Conservation (phyloP, 2,113 vertebrate species). For the Ptyas mucosa region DNA sequence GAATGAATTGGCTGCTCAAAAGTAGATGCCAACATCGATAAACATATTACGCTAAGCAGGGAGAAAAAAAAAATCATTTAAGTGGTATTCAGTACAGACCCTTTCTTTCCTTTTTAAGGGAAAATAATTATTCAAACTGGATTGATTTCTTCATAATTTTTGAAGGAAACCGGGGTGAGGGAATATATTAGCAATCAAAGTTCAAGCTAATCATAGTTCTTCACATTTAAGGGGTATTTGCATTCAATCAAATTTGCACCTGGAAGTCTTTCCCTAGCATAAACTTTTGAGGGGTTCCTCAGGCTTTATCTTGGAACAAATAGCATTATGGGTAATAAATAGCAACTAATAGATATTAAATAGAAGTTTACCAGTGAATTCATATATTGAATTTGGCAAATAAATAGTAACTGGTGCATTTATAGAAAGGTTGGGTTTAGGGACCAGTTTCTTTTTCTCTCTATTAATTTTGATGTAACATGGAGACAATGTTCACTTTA, state of each 20-base stretch:
- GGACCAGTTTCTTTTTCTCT: neutral
- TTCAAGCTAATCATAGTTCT: constrained; percentile 15
- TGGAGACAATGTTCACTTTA: neutral
- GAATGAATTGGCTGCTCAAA: neutral
- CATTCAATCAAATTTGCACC: constrained; percentile 19
- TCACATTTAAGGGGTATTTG: constrained; percentile 1
- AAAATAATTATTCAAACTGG: neutral
- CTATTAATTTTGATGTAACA: neutral
- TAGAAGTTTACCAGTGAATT: neutral
- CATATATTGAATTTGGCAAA: neutral
- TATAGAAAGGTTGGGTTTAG: neutral
- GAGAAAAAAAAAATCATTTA: neutral
- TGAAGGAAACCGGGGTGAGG: neutral
- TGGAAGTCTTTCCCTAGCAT: neutral
- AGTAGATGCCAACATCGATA: neutral
- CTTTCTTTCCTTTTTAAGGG: neutral
- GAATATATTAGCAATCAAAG: constrained; percentile 34
- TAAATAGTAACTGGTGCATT: neutral
- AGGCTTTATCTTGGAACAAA: neutral
- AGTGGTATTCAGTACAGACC: neutral
- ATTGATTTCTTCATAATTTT: neutral
- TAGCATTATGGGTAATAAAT: neutral
- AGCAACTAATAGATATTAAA: neutral
- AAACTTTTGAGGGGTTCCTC: neutral
- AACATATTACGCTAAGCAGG: neutral